Evolutionary conservation across 92 coral and sea anemone species (phyloP).

Genomic region (Epizoanthus stellaris): DNA sequence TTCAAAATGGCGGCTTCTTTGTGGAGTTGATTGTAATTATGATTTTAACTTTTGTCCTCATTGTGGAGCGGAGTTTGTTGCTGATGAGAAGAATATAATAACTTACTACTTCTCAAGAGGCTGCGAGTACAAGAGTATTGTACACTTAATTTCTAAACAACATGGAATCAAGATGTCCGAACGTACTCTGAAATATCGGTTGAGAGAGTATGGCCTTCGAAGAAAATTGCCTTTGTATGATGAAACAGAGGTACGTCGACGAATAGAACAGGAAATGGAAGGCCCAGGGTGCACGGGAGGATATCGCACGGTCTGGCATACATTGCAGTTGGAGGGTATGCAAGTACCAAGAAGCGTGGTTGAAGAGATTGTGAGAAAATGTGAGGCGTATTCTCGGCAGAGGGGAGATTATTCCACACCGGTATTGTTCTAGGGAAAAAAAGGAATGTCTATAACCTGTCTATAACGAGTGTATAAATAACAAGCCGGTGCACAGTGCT

Average conservation of each 20-base stretch:
- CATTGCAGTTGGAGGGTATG: conserved; percentile 41
- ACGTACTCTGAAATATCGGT: conserved; percentile 55
- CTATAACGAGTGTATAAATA: too few relatives aligned
- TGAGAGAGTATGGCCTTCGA: conserved; percentile 61
- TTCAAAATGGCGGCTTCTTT: conserved; percentile 13
- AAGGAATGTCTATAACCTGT: too few relatives aligned
- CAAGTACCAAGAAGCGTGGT: conserved; percentile 56
- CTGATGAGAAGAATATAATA: conserved; percentile 48
- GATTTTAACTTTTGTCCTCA: conserved; percentile 38
- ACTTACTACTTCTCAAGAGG: conserved; percentile 64
- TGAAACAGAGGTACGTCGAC: conserved; percentile 48
- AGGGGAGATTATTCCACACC: too few relatives aligned
- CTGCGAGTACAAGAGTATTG: conserved; percentile 57
- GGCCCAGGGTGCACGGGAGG: conserved; percentile 64
- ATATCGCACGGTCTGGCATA: conserved; percentile 63
- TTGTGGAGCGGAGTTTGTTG: conserved; percentile 43
- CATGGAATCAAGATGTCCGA: conserved; percentile 64
- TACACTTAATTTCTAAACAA: conserved; percentile 56
- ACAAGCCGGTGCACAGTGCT: too few relatives aligned
- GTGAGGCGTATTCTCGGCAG: conserved; percentile 19
- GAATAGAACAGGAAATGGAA: conserved; percentile 31
- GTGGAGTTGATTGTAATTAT: conserved; percentile 2
- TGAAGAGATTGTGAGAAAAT: conserved; percentile 47
- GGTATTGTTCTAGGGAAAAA: too few relatives aligned
- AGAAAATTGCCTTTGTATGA: conserved; percentile 45